Conservation (phyloP, 1,140 invertebrate genomes). For the Glossosoma conforme region DNA sequence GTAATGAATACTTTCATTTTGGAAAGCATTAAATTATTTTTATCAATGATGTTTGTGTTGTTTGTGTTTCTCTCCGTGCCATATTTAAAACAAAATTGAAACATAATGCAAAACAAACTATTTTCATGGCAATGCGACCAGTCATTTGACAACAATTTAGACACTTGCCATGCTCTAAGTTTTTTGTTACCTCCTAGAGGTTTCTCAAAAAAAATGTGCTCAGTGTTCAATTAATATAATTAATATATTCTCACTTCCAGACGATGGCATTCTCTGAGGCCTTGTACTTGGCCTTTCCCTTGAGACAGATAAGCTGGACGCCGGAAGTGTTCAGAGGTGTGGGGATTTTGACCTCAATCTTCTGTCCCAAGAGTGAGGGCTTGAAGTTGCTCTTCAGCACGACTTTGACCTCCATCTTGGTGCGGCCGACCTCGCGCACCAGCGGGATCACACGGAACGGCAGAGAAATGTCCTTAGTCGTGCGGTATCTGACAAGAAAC, state of each 20-base stretch:
- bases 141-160: too few species aligned
- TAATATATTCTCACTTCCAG: conserved; percentile 85
- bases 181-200: too few species aligned
- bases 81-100: too few species aligned
- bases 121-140: too few species aligned
- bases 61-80: too few species aligned
- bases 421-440: conserved; percentile 95
- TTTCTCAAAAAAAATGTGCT: conserved; percentile 1
- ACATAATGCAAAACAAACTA: too few species aligned
- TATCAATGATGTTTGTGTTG: too few species aligned
- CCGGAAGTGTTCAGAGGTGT: conserved; percentile 98
- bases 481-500: conserved; percentile 78
- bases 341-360: conserved; percentile 98
- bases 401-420: conserved; percentile 99
- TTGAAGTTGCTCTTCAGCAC: conserved; percentile 99
- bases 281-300: conserved; percentile 99
- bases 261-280: conserved; percentile 99
- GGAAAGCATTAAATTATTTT: too few species aligned
- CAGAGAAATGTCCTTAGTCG: conserved; percentile 99
- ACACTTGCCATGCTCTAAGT: too few species aligned
- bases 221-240: not conserved
- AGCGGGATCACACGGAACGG: conserved; percentile 99
- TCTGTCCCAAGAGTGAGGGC: conserved; percentile 95
- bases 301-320: conserved; percentile 97
- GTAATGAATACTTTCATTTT: too few species aligned